Percentiles rank a stretch among this genome's conserved stretches.
Evolutionary conservation across 2,113 vertebrate species (phyloP).

Genomic region (Cnemophilus loriae): DNA sequence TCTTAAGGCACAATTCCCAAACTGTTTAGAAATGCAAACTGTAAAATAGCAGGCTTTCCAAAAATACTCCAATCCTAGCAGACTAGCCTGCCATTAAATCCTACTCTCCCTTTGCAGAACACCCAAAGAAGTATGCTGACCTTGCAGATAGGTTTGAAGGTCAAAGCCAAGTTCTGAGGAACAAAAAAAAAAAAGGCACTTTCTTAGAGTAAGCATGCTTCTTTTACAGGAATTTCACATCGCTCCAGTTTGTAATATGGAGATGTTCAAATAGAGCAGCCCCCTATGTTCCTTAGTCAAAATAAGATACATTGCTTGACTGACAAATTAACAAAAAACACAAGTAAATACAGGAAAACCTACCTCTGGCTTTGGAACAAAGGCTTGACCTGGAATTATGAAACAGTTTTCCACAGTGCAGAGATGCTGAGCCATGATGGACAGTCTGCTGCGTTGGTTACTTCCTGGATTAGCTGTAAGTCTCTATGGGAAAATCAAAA

Average conservation of each 20-base stretch:
- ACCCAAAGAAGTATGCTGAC: not conserved
- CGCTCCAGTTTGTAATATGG: not conserved
- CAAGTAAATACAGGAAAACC: conserved; percentile 1
- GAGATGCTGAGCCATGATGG: conserved; percentile 92
- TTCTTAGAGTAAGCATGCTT: not conserved
- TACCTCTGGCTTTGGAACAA: conserved; percentile 92
- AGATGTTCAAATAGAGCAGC: not conserved
- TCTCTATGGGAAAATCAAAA: conserved; percentile 71
- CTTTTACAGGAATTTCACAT: not conserved
- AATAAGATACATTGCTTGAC: not conserved
- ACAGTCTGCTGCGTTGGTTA: conserved; percentile 88
- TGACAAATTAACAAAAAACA: not conserved
- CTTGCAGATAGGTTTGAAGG: not conserved
- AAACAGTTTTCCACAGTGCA: conserved; percentile 83
- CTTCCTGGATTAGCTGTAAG: conserved; percentile 81
- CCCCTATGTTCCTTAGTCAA: not conserved
- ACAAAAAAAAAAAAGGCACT: not conserved
- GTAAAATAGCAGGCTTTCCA: not conserved
- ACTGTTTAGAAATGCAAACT: not conserved
- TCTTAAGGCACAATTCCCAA: not conserved
- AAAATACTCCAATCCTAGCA: not conserved
- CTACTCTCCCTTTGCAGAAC: not conserved
- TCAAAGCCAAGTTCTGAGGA: not conserved
- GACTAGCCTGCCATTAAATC: not conserved
- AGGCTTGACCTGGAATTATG: conserved; percentile 88